Evolutionary conservation across 1,140 invertebrate genomes (phyloP).

Genomic region (Leptinotarsa texana): DNA sequence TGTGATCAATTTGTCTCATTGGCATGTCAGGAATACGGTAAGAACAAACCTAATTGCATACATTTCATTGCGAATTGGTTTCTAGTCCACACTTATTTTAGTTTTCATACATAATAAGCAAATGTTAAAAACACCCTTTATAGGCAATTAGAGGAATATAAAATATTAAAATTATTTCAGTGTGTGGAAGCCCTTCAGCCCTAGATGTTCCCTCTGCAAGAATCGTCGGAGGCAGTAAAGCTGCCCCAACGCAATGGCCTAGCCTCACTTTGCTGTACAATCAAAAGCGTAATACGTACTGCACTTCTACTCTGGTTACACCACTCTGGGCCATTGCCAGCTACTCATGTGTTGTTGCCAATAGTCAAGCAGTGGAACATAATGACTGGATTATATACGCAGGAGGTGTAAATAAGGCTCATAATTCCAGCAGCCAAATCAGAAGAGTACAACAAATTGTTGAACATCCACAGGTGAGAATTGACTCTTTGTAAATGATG

Average conservation of each 20-base stretch:
- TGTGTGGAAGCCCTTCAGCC: conserved; percentile 57
- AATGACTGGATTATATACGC: conserved; percentile 57
- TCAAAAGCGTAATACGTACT: conserved; percentile 59
- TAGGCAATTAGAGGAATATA: no score
- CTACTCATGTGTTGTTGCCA: conserved; percentile 59
- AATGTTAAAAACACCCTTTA: no score
- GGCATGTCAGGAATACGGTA: conserved; percentile 63
- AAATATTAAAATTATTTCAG: conserved; percentile 41
- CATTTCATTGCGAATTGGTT: no score
- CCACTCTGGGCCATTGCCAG: conserved; percentile 64
- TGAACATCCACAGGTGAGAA: conserved; percentile 58
- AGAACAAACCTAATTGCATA: conserved; percentile 36
- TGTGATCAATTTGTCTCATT: conserved; percentile 61
- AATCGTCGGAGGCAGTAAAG: conserved; percentile 58
- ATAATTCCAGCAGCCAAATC: conserved; percentile 50
- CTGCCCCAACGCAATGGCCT: conserved; percentile 60
- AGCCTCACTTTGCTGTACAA: conserved; percentile 62
- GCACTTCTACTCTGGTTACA: conserved; percentile 64
- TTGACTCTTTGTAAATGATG: background rate
- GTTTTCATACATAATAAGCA: no score
- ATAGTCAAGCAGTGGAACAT: conserved; percentile 24
- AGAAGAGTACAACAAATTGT: conserved; percentile 58
- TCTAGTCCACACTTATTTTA: no score
- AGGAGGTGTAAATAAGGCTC: conserved; percentile 51
- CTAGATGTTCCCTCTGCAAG: conserved; percentile 54